Conservation (phyloP, 2,113 vertebrate genomes). For the Nesogale talazaci region DNA sequence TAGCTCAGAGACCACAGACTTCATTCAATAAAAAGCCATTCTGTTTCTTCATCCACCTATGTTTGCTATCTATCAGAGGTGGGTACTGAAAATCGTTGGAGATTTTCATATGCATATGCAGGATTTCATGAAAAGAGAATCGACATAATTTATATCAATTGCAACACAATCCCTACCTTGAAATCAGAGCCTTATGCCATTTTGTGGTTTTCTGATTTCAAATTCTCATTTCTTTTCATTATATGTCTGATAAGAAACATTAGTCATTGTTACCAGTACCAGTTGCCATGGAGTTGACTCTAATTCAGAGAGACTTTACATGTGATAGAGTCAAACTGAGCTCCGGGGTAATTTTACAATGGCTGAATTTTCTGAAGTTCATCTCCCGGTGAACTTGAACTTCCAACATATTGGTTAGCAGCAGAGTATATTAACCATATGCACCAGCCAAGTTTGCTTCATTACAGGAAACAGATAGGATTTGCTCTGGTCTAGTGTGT, state of each 20-base stretch:
- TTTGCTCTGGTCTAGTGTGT: neutral
- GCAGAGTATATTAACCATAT: neutral
- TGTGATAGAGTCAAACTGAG: neutral
- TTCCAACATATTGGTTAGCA: neutral
- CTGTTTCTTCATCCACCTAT: neutral
- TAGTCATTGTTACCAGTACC: neutral
- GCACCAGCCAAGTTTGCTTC: neutral
- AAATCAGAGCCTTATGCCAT: neutral
- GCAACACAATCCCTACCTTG: neutral
- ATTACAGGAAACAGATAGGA: too few relatives aligned
- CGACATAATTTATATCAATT: neutral
- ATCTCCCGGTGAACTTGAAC: neutral
- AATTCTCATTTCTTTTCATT: neutral
- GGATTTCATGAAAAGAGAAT: neutral
- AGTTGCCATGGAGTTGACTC: neutral
- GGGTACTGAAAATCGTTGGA: neutral
- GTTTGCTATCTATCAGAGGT: neutral
- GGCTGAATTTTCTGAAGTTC: neutral
- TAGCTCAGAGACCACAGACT: neutral
- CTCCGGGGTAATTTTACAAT: neutral
- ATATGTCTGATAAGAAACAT: too few relatives aligned
- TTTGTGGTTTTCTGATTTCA: slow-evolving; percentile 1
- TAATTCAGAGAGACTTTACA: neutral
- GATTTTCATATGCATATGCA: neutral
- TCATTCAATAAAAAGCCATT: neutral